Percentiles rank a stretch among this genome's conserved stretches.
Evolutionary conservation across 2,888 invertebrate species (phyloP).

Genomic region (Dynastes tityus): DNA sequence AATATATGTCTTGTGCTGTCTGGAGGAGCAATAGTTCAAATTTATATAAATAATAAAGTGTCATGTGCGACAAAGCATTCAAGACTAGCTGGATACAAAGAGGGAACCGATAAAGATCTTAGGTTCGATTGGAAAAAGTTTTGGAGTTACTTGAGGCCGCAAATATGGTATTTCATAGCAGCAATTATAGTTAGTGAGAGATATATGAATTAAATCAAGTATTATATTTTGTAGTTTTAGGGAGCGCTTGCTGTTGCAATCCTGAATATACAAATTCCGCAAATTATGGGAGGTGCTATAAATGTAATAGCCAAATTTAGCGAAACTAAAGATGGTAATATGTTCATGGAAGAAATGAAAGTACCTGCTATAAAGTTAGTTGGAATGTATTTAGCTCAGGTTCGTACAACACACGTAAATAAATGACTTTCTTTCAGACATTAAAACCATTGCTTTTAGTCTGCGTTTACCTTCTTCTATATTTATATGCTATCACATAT

Average conservation of each 20-base stretch:
- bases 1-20: constrained; percentile 53
- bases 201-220: constrained; percentile 24
- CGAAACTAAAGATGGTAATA: constrained; percentile 70
- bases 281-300: constrained; percentile 86
- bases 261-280: constrained; percentile 92
- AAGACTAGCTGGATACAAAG: constrained; percentile 65
- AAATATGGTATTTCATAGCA: constrained; percentile 82
- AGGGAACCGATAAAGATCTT: constrained; percentile 70
- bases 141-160: constrained; percentile 81
- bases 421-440: neutral
- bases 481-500: constrained; percentile 89
- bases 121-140: constrained; percentile 87
- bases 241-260: constrained; percentile 90
- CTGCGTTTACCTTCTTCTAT: constrained; percentile 90
- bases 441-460: constrained; percentile 73
- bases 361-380: constrained; percentile 80
- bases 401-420: constrained; percentile 65
- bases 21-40: constrained; percentile 53
- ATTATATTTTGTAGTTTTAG: constrained; percentile 72
- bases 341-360: constrained; percentile 77
- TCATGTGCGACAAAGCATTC: constrained; percentile 63
- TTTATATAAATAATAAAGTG: constrained; percentile 58
- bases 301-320: constrained; percentile 81
- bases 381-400: constrained; percentile 83
- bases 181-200: constrained; percentile 82